phyloP scores from a whole-genome alignment of 92 coral and sea anemone species.

The Montipora capitata region DNA sequence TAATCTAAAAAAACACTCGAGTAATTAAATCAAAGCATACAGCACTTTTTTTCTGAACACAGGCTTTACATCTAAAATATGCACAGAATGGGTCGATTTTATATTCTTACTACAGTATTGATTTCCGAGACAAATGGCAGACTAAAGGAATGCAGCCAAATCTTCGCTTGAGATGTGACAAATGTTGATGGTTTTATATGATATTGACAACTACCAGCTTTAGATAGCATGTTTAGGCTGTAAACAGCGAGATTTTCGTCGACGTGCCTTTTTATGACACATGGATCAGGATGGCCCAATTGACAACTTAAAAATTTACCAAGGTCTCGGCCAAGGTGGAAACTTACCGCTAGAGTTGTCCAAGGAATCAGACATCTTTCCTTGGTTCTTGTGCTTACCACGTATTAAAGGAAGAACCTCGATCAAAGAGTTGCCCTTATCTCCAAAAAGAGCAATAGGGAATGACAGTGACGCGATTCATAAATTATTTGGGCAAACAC shows the following conservation, averaged over 20 bases:
- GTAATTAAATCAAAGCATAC: background rate
- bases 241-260: constrained; percentile 37
- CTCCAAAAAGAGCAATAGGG: constrained; percentile 41
- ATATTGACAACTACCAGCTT: background rate
- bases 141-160: background rate
- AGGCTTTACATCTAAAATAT: background rate
- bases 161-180: background rate
- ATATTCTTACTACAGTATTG: no score
- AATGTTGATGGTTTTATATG: background rate
- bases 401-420: constrained; percentile 16
- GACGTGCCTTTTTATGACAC: background rate
- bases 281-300: no score
- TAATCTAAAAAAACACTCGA: background rate
- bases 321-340: no score
- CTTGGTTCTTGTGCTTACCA: background rate
- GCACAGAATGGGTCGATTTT: background rate
- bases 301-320: no score
- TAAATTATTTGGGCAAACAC: constrained; percentile 32
- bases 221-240: constrained; percentile 11
- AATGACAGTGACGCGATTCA: constrained; percentile 45
- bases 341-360: constrained; percentile 51
- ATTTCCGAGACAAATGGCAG: background rate
- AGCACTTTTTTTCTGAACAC: background rate
- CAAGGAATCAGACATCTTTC: constrained; percentile 35
- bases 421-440: constrained; percentile 3